A percentile compares a stretch with the other conserved stretches of the same genome.
phyloP scores from a whole-genome alignment of 2,888 invertebrate genomes.

The Scotopteryx bipunctaria region DNA sequence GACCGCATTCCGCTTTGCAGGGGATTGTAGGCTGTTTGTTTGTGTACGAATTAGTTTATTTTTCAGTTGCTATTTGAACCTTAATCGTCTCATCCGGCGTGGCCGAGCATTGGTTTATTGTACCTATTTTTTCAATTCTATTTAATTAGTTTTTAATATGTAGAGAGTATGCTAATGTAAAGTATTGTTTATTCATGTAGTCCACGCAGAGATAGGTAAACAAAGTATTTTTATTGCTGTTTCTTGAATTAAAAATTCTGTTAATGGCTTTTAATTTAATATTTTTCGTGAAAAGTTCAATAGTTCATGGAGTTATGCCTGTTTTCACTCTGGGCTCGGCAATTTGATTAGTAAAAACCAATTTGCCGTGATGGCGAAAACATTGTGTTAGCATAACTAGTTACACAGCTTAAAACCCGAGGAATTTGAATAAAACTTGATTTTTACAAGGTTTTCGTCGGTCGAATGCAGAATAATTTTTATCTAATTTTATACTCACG shows the following conservation, averaged over 20 bases:
- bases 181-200: neutral
- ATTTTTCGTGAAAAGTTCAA: slow-evolving; percentile 15
- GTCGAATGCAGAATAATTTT: slow-evolving; percentile 3
- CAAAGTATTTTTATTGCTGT: neutral
- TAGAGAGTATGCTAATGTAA: too few species aligned
- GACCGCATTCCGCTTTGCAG: slow-evolving; percentile 56
- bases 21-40: slow-evolving; percentile 9
- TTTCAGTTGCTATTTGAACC: too few species aligned
- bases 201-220: neutral
- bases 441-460: slow-evolving; percentile 12
- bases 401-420: neutral
- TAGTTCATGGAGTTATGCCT: neutral
- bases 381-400: slow-evolving; percentile 22
- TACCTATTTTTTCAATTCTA: too few species aligned
- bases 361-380: slow-evolving; percentile 5
- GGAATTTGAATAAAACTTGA: slow-evolving; percentile 8
- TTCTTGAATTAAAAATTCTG: too few species aligned
- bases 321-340: slow-evolving; percentile 10
- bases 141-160: too few species aligned
- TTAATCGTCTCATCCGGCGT: too few species aligned
- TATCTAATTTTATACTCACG: slow-evolving; percentile 3
- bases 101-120: too few species aligned
- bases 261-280: too few species aligned
- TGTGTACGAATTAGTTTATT: slow-evolving; percentile 1
- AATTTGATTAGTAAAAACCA: slow-evolving; percentile 4